Evolutionary conservation across 1,140 invertebrate species (phyloP).

Genomic region (Panagrolaimus sp.): DNA sequence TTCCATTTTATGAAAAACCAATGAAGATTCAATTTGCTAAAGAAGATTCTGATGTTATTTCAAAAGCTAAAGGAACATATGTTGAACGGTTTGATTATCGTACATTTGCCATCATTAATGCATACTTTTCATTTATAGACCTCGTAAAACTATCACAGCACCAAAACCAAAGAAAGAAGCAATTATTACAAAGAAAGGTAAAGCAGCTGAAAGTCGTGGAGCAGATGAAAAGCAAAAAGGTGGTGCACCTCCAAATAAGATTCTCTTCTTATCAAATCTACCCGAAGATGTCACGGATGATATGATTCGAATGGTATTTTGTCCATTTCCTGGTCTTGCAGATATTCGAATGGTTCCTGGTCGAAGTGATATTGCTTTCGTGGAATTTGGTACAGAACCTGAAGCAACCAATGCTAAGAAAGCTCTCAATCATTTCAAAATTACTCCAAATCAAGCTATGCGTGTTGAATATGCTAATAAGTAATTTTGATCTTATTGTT

Average conservation of each 20-base stretch:
- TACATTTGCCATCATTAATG: too few relatives aligned
- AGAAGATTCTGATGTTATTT: conserved; percentile 84
- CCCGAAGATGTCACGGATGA: conserved; percentile 97
- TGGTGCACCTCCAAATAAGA: conserved; percentile 87
- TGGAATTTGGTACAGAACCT: conserved; percentile 96
- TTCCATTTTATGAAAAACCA: conserved; percentile 99
- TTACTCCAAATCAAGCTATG: conserved; percentile 95
- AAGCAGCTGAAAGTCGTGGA: conserved; percentile 36
- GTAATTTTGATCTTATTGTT: conserved; percentile 64
- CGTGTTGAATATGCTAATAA: conserved; percentile 99
- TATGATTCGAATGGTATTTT: conserved; percentile 97
- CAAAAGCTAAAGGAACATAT: conserved; percentile 93
- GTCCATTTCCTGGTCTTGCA: conserved; percentile 86
- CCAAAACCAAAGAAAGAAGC: conserved; percentile 40
- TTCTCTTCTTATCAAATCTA: conserved; percentile 96
- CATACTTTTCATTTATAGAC: conserved; percentile 22
- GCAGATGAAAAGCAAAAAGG: conserved; percentile 33
- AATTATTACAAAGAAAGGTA: conserved; percentile 33
- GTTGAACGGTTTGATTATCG: conserved; percentile 68
- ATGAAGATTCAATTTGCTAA: conserved; percentile 96
- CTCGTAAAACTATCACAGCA: conserved; percentile 37
- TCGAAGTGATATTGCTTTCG: conserved; percentile 96
- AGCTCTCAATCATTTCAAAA: conserved; percentile 95
- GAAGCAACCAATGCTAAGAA: conserved; percentile 92
- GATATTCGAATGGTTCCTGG: conserved; percentile 97